Evolutionary conservation across 2,888 invertebrate genomes (phyloP), one percentile per base, ranked within the genome.

Genomic region (Ochropleura leucogaster): DNA sequence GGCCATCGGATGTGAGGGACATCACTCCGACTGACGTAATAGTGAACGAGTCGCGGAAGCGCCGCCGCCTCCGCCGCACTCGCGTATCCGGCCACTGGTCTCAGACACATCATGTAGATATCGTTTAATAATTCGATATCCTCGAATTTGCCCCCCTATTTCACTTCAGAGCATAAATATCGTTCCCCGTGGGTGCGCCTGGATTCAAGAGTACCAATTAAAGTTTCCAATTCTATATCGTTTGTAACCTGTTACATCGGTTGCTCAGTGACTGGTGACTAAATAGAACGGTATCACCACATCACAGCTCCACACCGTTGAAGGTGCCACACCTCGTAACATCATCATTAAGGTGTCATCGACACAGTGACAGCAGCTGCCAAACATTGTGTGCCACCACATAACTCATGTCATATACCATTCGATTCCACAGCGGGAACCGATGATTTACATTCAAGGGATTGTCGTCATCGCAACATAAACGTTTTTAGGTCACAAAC

Each of bases 31-130:
- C 51, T 30, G 30, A 57, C 62, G 68, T 68, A 68, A 30, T 14
- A 64, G 46, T 63, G 64, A 72, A 51, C 53, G 70, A 53, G 63
- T 44, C 69, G 68, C 83, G 80, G 82, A 83, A 82, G 68, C 57
- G 51, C 30, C n/a, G n/a, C n/a, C n/a, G n/a, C n/a, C n/a, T n/a
- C n/a, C n/a, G n/a, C n/a, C 68, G 70, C 76, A 44, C n/a, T n/a
- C 68, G 55, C 74, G 68, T 62, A 20, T 70, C 73, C 79, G 83
- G 57, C 63, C 16, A 30, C 30, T 30, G 1, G 30, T 30, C 30
- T 2, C 1, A 53, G n/a, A 57, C 9, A 12, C 46, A 5, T 42
- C 16, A 30, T 42, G 49, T 46, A 44, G 1, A 18, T 20, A 18
- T 42, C 9, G 30, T 66, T 46, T 46, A 18, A n/a, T 42, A 1